Conservation (phyloP, 92 coral and sea anemone genomes). For the Palythoa grandiflora region DNA sequence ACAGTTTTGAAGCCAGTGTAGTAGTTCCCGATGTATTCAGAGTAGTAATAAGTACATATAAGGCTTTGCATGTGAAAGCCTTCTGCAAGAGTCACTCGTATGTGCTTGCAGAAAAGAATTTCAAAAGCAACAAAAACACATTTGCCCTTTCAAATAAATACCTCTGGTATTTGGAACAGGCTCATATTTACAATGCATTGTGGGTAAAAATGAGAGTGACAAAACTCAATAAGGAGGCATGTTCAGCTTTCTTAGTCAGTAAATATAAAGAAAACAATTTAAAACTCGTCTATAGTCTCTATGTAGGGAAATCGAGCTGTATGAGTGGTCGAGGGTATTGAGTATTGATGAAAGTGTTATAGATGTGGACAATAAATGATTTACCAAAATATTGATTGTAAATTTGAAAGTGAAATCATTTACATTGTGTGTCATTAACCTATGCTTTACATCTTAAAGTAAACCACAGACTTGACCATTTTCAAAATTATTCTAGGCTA, state of each 20-base stretch:
- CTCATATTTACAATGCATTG: neutral
- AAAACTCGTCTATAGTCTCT: constrained; percentile 33
- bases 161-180: neutral
- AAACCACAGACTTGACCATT: no score
- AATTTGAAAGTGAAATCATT: neutral
- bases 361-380: constrained; percentile 2
- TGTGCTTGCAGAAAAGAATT: no score
- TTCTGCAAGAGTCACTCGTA: no score
- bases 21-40: neutral
- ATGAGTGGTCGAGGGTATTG: neutral
- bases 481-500: no score
- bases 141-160: no score
- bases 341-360: neutral
- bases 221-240: neutral
- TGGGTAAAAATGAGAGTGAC: neutral
- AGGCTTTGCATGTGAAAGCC: neutral
- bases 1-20: neutral
- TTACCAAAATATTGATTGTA: neutral
- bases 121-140: no score
- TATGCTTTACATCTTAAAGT: neutral
- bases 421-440: neutral
- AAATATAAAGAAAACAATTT: neutral
- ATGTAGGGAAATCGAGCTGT: neutral
- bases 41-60: neutral
- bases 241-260: neutral